Percentiles rank a stretch among this genome's conserved stretches.
Conservation (phyloP, 2,113 vertebrate species). For the Pterophyllum scalare region DNA sequence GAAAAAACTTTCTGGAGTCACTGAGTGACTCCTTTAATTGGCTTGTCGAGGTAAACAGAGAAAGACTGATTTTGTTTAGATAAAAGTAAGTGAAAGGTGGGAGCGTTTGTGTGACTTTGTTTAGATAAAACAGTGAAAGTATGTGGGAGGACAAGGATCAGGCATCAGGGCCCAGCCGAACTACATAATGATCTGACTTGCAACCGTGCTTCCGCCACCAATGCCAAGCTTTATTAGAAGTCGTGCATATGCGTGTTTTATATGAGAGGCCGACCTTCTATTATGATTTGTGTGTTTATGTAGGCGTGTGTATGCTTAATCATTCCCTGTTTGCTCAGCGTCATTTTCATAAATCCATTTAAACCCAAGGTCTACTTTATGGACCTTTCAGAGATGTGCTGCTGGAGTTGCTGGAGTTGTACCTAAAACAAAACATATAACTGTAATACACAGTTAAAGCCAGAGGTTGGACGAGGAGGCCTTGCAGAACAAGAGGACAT, state of each 20-base stretch:
- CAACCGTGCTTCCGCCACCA: not conserved
- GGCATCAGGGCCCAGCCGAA: not conserved
- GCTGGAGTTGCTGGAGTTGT: slow-evolving; percentile 16
- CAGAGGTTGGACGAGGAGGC: slow-evolving; percentile 11
- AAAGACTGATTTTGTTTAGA: not conserved
- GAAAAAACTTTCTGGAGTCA: not conserved
- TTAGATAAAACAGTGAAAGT: slow-evolving; percentile 7
- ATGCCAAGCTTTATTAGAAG: slow-evolving; percentile 30
- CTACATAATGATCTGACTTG: slow-evolving; percentile 20
- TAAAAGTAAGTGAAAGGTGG: slow-evolving; percentile 14
- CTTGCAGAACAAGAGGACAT: slow-evolving; percentile 6
- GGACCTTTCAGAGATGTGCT: slow-evolving; percentile 27
- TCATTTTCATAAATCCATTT: slow-evolving; percentile 60
- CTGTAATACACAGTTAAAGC: slow-evolving; percentile 25
- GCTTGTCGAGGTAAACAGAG: not conserved
- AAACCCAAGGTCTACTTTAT: slow-evolving; percentile 64
- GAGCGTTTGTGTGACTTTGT: slow-evolving; percentile 15
- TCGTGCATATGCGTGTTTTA: not conserved
- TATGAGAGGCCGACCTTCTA: slow-evolving; percentile 32
- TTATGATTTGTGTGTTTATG: slow-evolving; percentile 18
- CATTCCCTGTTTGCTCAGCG: not conserved
- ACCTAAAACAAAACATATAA: not conserved
- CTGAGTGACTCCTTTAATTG: slow-evolving; percentile 8
- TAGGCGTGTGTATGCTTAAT: slow-evolving; percentile 10
- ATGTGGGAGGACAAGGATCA: not conserved